Evolutionary conservation across 2,113 vertebrate genomes (phyloP).

Genomic region (Dascyllus trimaculatus): DNA sequence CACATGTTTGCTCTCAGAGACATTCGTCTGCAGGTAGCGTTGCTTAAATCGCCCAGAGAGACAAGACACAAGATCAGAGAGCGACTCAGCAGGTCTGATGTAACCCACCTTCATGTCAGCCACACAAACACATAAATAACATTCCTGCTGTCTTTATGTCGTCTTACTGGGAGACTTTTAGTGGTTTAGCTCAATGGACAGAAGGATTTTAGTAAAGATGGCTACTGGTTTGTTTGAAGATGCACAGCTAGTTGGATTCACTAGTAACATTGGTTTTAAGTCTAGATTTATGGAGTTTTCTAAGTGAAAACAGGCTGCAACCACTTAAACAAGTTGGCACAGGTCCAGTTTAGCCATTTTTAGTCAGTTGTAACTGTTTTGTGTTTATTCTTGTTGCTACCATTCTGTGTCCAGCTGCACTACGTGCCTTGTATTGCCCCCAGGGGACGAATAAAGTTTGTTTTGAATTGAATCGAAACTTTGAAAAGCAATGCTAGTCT

Average conservation of each 20-base stretch:
- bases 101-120: conserved; percentile 23
- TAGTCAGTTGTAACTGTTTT: no score
- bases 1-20: background rate
- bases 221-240: background rate
- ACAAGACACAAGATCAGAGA: conserved; percentile 31
- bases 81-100: conserved; percentile 31
- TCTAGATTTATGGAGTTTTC: no score
- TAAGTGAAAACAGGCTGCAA: background rate
- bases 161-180: background rate
- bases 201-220: background rate
- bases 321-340: background rate
- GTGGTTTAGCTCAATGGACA: background rate
- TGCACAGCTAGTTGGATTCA: background rate
- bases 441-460: no score
- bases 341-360: no score
- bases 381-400: no score
- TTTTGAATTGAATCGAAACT: no score
- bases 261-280: background rate
- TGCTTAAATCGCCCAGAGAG: conserved; percentile 31
- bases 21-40: conserved; percentile 14
- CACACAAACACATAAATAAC: background rate
- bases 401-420: no score
- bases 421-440: no score
- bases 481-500: no score
- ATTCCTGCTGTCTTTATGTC: background rate